Evolutionary conservation across 2,113 vertebrate species (phyloP), one percentile per base, ranked within the genome.

Genomic region (Micronycteris hirsuta): DNA sequence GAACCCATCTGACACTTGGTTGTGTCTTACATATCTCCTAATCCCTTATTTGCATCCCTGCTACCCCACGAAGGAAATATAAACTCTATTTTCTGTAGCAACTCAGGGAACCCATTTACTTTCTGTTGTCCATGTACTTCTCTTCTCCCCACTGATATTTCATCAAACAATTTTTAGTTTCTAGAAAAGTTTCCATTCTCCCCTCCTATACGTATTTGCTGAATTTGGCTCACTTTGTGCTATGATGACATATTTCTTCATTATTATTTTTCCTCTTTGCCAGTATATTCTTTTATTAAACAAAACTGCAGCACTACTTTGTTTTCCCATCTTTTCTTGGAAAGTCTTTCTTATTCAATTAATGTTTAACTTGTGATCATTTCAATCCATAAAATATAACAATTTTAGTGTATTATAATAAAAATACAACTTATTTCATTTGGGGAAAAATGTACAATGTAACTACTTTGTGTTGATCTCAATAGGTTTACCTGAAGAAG

Each of bases 401-500:
- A 19, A 2, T 47, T 47, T 19, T 10, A 1, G 4, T 41, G 19
- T 38, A 1, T 31, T n/a, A 19, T 20, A 10, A 0, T 74, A 12
- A 2, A 0, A 5, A 10, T 52, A 7, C 1, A n/a, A 9, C 7
- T 56, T 3, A 5, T 68, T 49, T 77, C 2, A 0, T 17, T 24
- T 7, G 3, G 4, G 31, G 10, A 2, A 43, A 74, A 28, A 61
- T n/a, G 45, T 15, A 4, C 36, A 28, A 8, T 36, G 38, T 68
- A 82, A 71, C 24, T 33, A 4, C 1, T 65, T 31, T 49, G 33
- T 95, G 45, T 96, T 97, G 16, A 85, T 93, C 43, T 97, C 67
- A 86, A 36, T 76, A 99, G 99, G 99, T 96, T 98, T 98, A 10
- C 95, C 99, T 92, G 99, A 99, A 36, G 99, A 99, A 82, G 99